Evolutionary conservation across 1,140 invertebrate genomes (phyloP), one percentile per base, ranked within the genome.

Genomic region (Drosophila leontia): DNA sequence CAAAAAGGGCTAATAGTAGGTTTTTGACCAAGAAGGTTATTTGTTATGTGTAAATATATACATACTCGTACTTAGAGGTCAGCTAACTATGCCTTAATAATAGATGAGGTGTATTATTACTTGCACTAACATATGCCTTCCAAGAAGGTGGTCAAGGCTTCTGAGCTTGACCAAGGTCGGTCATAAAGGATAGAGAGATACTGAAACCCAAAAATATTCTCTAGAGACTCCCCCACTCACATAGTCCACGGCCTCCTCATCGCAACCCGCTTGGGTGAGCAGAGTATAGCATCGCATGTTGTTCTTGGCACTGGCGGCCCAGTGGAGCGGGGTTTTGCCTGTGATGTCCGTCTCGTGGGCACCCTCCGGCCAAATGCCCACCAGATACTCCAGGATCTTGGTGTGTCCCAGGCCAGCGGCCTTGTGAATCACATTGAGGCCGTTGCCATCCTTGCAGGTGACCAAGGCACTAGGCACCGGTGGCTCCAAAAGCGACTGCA

Each of bases 251-350:
- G 96, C 94, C 65, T 95, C 95, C 92, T 97, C 95, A 79, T 97
- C 96, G 7, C 97, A 96, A 29, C 97, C 97, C 23, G 95, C 92
- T 70, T 95, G 94, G 2, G 96, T 92, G 0, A 98, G 93, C 42
- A 96, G 94, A 76, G 96, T 95, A 80, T 96, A 98, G 62, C 95
- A 95, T 61, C 94, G 92, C 65, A 95, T 95, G 42, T 95, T 95
- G 80, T 96, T 96, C 84, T 95, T 96, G 42, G 95, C 93, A 12
- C 95, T 94, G 5, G 97, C 97, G 0, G 98, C 96, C 81, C 98
- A 99, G 93, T 99, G 98, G 37, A 99, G 92, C 0, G 99, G 96
- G 4, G 97, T 98, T 75, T 97, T 95, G 17, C 98, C 98, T 62
- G 98, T 96, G 69, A 96, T 95, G 90, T 98, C 97, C 35, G 94